Evolutionary conservation across 1,140 invertebrate genomes (phyloP).

Genomic region (Eumeta japonica): DNA sequence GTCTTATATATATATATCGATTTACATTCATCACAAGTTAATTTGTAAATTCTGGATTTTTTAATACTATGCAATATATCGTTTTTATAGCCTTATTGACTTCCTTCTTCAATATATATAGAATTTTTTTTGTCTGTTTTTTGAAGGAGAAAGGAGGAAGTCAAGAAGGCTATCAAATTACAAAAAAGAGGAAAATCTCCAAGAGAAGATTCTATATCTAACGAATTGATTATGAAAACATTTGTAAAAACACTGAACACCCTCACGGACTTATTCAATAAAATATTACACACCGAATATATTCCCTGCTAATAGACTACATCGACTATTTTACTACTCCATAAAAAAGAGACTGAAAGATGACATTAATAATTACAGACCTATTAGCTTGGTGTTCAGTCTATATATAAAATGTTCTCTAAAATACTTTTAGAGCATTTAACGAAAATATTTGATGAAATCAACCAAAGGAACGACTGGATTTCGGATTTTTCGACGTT

Average conservation of each 20-base stretch:
- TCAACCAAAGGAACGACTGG: slow-evolving; percentile 13
- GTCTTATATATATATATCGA: too few relatives aligned
- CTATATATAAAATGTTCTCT: slow-evolving; percentile 17
- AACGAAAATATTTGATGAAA: slow-evolving; percentile 15
- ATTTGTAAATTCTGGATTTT: too few relatives aligned
- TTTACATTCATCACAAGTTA: too few relatives aligned
- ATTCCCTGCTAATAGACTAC: slow-evolving; percentile 15
- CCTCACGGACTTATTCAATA: slow-evolving; percentile 15
- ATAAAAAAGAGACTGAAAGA: slow-evolving; percentile 18
- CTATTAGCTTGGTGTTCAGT: slow-evolving; percentile 17
- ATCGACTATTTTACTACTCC: too few relatives aligned
- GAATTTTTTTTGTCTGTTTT: too few relatives aligned
- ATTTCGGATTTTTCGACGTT: slow-evolving; percentile 14
- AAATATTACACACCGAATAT: slow-evolving; percentile 13
- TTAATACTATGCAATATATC: too few relatives aligned
- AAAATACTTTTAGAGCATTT: slow-evolving; percentile 14
- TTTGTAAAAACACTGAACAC: slow-evolving; percentile 6
- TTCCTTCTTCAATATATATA: too few relatives aligned
- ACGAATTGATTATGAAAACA: too few relatives aligned
- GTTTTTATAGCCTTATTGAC: too few relatives aligned
- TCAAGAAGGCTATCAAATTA: slow-evolving; percentile 14
- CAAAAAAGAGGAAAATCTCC: slow-evolving; percentile 19
- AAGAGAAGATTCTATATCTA: slow-evolving; percentile 16
- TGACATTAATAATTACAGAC: slow-evolving; percentile 17
- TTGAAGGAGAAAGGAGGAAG: too few relatives aligned